Conservation (phyloP, 1,140 invertebrate genomes). For the Piezodorus guildinii region DNA sequence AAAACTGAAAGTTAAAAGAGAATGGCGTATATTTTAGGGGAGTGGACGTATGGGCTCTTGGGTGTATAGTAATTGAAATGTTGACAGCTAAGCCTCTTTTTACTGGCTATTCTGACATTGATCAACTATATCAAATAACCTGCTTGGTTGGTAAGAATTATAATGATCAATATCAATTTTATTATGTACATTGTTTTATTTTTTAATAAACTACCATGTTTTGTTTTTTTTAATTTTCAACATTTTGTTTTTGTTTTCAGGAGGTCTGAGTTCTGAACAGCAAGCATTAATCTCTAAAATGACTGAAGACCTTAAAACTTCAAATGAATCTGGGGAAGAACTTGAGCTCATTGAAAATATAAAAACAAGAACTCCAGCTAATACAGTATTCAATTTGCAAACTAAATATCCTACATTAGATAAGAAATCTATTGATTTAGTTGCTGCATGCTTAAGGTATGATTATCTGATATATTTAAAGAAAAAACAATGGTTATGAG, state of each 20-base stretch:
- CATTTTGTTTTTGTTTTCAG: constrained; percentile 7
- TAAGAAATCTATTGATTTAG: constrained; percentile 40
- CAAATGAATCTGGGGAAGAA: constrained; percentile 35
- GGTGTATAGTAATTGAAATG: constrained; percentile 81
- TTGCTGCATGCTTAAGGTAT: constrained; percentile 39
- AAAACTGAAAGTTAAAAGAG: no score
- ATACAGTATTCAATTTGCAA: constrained; percentile 34
- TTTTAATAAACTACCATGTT: background rate
- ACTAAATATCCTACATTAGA: constrained; percentile 42
- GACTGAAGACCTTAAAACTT: constrained; percentile 35
- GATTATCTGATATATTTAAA: background rate
- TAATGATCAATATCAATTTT: background rate
- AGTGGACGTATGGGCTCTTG: constrained; percentile 82
- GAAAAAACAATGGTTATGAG: no score
- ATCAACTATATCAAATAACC: constrained; percentile 75
- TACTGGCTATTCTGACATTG: constrained; percentile 82
- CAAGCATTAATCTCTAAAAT: constrained; percentile 49
- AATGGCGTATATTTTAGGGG: constrained; percentile 35
- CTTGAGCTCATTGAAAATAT: constrained; percentile 26
- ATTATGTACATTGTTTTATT: no score
- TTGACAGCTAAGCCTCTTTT: constrained; percentile 71
- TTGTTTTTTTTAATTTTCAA: background rate
- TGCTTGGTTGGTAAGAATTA: constrained; percentile 48
- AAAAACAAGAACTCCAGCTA: background rate
- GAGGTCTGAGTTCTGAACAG: constrained; percentile 37